Evolutionary conservation across 2,113 vertebrate genomes (phyloP).

Genomic region (Crotalus helleri): DNA sequence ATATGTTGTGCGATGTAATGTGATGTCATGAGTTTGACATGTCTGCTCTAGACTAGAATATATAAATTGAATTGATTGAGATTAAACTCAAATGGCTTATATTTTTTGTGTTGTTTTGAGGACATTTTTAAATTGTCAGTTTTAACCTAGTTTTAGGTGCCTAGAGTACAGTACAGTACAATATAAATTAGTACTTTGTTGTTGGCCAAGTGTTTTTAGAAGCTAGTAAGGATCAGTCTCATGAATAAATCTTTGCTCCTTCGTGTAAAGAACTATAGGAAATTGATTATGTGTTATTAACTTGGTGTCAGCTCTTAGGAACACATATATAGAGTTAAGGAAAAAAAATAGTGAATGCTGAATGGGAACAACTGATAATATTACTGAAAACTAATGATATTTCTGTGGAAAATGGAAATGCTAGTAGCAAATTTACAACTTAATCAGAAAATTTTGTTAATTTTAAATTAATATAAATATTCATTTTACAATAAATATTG

Average conservation of each 20-base stretch:
- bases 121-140: neutral
- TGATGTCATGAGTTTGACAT: too few species aligned
- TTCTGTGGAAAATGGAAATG: neutral
- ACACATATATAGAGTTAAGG: neutral
- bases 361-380: neutral
- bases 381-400: neutral
- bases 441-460: neutral
- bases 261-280: neutral
- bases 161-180: neutral
- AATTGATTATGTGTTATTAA: neutral
- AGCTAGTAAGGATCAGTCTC: neutral
- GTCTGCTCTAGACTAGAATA: neutral
- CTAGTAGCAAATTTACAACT: neutral
- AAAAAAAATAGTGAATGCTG: neutral
- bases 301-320: neutral
- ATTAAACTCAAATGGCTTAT: neutral
- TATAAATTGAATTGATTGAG: neutral
- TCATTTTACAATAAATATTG: neutral
- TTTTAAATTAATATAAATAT: neutral
- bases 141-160: neutral
- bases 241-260: neutral
- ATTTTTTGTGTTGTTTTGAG: neutral
- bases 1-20: too few species aligned
- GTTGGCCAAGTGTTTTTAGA: neutral
- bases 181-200: neutral